These are phyloP conservation scores for Exephanes ischioxanthus DNA, from an alignment of 2,888 invertebrate genomes.

Conservation along the genomic window DNA sequence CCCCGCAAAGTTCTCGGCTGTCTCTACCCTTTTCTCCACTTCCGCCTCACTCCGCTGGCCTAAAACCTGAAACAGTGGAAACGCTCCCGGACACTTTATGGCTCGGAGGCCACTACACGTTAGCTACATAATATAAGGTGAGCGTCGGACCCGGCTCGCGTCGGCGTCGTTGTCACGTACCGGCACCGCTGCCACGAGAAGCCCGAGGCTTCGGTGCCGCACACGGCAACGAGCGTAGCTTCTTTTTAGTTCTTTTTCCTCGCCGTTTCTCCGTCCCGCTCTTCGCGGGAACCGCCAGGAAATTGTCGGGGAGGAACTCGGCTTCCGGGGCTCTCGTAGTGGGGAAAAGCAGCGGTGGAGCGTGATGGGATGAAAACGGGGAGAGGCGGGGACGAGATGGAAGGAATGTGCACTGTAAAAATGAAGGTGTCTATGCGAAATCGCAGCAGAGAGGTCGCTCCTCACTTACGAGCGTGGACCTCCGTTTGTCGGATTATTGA, in stretches of 20 bases:
- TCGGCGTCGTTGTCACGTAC: slow-evolving; percentile 70
- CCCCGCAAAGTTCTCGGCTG: not conserved
- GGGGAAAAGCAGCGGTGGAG: slow-evolving; percentile 32
- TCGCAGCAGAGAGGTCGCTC: too few relatives aligned
- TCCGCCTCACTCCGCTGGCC: slow-evolving; percentile 60
- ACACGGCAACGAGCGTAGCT: slow-evolving; percentile 8
- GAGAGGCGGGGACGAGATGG: not conserved
- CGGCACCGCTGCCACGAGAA: slow-evolving; percentile 45
- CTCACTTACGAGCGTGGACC: too few relatives aligned
- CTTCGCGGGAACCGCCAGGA: slow-evolving; percentile 57
- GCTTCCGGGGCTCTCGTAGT: slow-evolving; percentile 69
- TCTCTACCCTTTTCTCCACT: slow-evolving; percentile 43
- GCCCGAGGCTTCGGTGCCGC: slow-evolving; percentile 43
- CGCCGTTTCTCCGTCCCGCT: not conserved
- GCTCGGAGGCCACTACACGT: slow-evolving; percentile 70
- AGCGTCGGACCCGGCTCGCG: slow-evolving; percentile 29
- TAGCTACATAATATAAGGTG: slow-evolving; percentile 69
- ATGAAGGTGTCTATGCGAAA: slow-evolving; percentile 11
- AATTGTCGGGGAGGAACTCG: slow-evolving; percentile 68
- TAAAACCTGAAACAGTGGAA: slow-evolving; percentile 76
- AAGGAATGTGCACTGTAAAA: slow-evolving; percentile 16
- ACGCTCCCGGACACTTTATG: slow-evolving; percentile 75
- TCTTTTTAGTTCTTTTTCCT: slow-evolving; percentile 1
- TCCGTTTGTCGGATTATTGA: too few relatives aligned
- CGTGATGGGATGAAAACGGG: slow-evolving; percentile 36